Evolutionary conservation across 2,113 vertebrate species (phyloP).

Genomic region (Shinisaurus crocodilurus): DNA sequence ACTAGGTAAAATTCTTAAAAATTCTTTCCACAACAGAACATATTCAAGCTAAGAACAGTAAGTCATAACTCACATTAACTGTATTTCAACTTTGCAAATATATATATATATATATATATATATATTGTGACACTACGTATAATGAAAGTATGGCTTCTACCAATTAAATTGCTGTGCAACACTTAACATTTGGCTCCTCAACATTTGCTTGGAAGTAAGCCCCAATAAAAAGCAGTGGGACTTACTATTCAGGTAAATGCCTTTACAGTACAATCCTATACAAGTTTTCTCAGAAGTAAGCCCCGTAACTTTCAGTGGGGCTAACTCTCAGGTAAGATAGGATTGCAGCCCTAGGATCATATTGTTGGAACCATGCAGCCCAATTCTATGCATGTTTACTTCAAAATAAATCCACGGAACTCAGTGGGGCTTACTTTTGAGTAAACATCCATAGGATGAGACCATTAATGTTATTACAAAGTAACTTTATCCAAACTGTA

Average conservation of each 20-base stretch:
- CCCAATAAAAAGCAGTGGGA: not conserved
- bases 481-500: not conserved
- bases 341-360: not conserved
- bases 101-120: too few species aligned
- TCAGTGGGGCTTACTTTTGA: not conserved
- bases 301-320: not conserved
- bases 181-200: not conserved
- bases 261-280: not conserved
- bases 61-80: slow-evolving; percentile 18
- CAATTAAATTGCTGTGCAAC: not conserved
- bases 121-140: not conserved
- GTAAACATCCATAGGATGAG: not conserved
- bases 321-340: not conserved
- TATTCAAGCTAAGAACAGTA: slow-evolving; percentile 6
- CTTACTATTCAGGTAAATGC: not conserved
- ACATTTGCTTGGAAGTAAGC: not conserved
- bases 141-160: not conserved
- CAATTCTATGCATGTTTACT: not conserved
- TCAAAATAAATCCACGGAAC: not conserved
- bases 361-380: not conserved
- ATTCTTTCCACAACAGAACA: not conserved
- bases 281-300: not conserved
- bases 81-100: slow-evolving; percentile 30
- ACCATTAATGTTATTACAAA: not conserved
- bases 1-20: slow-evolving; percentile 12